Conservation (phyloP, 2,113 vertebrate species). For the Acrocephalus kingi region DNA sequence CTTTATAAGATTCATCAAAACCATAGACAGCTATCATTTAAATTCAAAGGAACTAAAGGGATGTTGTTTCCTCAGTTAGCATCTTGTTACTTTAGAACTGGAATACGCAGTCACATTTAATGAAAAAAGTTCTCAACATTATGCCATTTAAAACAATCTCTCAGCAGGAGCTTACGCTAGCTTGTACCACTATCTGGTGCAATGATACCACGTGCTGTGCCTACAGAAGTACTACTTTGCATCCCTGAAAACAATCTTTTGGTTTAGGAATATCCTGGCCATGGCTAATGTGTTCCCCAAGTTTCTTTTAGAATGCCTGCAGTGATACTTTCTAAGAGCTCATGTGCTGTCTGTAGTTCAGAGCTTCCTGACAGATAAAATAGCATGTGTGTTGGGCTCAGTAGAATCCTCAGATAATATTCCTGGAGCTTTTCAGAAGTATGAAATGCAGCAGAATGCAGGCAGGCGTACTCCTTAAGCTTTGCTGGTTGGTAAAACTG, state of each 20-base stretch:
- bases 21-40: background rate
- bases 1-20: background rate
- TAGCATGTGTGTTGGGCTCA: rapidly evolving
- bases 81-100: background rate
- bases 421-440: background rate
- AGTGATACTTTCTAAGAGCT: background rate
- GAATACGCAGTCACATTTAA: background rate
- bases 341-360: background rate
- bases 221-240: background rate
- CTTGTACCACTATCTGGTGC: background rate
- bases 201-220: background rate
- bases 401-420: background rate
- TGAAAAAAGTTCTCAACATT: background rate
- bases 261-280: background rate
- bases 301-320: background rate
- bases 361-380: background rate
- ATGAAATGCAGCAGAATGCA: background rate
- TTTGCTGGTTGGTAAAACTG: background rate
- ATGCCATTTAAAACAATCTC: background rate
- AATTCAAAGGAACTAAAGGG: background rate
- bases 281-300: background rate
- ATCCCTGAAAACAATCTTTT: background rate
- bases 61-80: background rate
- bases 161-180: background rate
- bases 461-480: background rate